A percentile compares a stretch with the other conserved stretches of the same genome.
phyloP scores from a whole-genome alignment of 1,140 invertebrate species.

The Vollenhovia emeryi region DNA sequence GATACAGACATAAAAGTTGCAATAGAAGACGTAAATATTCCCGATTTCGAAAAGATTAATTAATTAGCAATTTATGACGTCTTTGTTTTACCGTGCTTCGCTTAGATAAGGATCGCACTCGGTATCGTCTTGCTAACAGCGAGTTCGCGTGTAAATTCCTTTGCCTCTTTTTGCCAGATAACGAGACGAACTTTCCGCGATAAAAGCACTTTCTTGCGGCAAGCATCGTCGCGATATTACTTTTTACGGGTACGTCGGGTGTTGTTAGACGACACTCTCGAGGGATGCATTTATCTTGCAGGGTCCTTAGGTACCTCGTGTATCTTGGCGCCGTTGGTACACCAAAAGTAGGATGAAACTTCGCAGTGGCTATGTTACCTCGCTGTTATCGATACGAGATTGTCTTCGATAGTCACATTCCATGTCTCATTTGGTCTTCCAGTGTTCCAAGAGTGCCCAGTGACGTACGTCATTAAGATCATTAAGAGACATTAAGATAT shows the following conservation, averaged over 20 bases:
- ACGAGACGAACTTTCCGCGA: constrained; percentile 56
- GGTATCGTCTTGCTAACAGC: constrained; percentile 45
- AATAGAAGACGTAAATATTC: neutral
- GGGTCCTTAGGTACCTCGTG: constrained; percentile 32
- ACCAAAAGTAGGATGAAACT: constrained; percentile 42
- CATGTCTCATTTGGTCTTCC: neutral
- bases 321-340: constrained; percentile 10
- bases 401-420: neutral
- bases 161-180: constrained; percentile 50
- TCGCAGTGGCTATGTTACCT: neutral
- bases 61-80: constrained; percentile 17
- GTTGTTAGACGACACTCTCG: constrained; percentile 52
- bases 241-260: constrained; percentile 42
- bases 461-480: neutral
- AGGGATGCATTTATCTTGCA: constrained; percentile 55
- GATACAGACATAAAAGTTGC: neutral
- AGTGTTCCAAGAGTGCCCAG: neutral
- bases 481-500: neutral
- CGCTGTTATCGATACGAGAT: constrained; percentile 14
- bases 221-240: constrained; percentile 51
- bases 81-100: constrained; percentile 9
- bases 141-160: constrained; percentile 50
- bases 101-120: constrained; percentile 14
- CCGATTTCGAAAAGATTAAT: neutral
- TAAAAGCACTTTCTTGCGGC: constrained; percentile 54